phyloP scores from a whole-genome alignment of 2,888 invertebrate genomes.

The Caenorhabditis doughertyi region DNA sequence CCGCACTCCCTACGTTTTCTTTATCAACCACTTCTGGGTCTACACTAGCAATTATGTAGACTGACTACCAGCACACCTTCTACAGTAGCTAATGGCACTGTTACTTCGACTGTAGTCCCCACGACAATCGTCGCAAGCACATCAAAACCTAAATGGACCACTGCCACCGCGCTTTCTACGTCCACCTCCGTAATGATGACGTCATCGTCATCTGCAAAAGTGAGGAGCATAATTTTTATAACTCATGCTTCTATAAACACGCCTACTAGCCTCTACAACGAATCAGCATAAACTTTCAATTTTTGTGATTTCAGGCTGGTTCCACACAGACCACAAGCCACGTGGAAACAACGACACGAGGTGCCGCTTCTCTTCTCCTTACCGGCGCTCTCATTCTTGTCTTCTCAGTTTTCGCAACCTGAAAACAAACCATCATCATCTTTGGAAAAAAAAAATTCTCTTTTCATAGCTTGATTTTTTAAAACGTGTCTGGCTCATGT shows the following conservation, averaged over 20 bases:
- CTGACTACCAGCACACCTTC: constrained; percentile 35
- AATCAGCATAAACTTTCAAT: neutral
- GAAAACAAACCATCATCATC: too few relatives aligned
- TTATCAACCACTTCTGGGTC: constrained; percentile 6
- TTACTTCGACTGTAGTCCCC: neutral
- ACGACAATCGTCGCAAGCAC: neutral
- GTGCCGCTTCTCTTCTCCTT: constrained; percentile 17
- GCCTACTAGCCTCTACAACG: neutral
- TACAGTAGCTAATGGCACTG: neutral
- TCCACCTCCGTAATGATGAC: neutral
- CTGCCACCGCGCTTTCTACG: neutral
- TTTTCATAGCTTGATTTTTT: constrained; percentile 18
- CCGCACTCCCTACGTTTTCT: neutral
- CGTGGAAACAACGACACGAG: constrained; percentile 26
- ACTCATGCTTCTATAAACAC: neutral
- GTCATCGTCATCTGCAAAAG: neutral
- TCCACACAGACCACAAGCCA: constrained; percentile 12
- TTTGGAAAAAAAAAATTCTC: neutral
- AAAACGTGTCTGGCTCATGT: constrained; percentile 3
- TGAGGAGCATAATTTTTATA: neutral
- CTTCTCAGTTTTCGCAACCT: constrained; percentile 11
- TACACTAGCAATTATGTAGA: constrained; percentile 12
- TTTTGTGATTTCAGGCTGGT: neutral
- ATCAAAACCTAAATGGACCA: neutral
- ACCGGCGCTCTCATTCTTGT: constrained; percentile 23